Base-by-base conservation (phyloP, 2,113 vertebrate genomes). In the Eptesicus fuscus region DNA sequence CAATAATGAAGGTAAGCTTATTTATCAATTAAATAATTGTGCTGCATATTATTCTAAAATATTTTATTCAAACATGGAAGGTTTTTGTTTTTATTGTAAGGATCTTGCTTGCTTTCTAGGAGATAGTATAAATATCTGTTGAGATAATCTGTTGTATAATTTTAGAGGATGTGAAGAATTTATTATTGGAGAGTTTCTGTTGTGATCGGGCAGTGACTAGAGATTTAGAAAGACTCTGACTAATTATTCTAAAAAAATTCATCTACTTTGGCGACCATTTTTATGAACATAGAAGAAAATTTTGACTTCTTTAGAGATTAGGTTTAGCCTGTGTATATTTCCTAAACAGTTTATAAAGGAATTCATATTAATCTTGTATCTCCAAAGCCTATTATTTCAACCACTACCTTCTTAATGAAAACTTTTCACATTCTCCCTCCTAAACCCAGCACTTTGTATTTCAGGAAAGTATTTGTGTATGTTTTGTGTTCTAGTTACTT, bases 1-100 rank as follows among this genome's bases (percentile, higher is more conserved):
- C 98, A 99, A 99, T 98, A 99, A 99, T 83, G 99, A 99, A 99
- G 99, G 99, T 99, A 98, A 98, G 97, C 65, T 35, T 88, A 11
- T 94, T 95, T 83, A 37, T 47, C 37, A 40, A 63, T 71, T 85
- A 85, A 84, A 70, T 30, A 77, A 94, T 76, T 13, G 51, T 69
- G 73, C 8, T 63, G 3, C 25, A 14, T 92, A 65, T 74, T 95
- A 23, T 86, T 89, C 65, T 96, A 56, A 94, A 92, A 49, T 84
- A 90, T 78, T 71, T 73, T 76, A 18, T 28, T 83, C 32, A 94
- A 61, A 79, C 13, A 17, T 67, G 47, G 65, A 83, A 76, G 10
- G 0, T 61, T 82, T 93, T 86, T 61, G 7, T 28, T 53, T 47
- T 93, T 79, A 0, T 56, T 42, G n/a, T 77, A 84, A 37, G 17